Percentiles rank a stretch among this genome's conserved stretches.
Evolutionary conservation across 1,140 invertebrate genomes (phyloP).

Genomic region (Drosophila ohnishii): DNA sequence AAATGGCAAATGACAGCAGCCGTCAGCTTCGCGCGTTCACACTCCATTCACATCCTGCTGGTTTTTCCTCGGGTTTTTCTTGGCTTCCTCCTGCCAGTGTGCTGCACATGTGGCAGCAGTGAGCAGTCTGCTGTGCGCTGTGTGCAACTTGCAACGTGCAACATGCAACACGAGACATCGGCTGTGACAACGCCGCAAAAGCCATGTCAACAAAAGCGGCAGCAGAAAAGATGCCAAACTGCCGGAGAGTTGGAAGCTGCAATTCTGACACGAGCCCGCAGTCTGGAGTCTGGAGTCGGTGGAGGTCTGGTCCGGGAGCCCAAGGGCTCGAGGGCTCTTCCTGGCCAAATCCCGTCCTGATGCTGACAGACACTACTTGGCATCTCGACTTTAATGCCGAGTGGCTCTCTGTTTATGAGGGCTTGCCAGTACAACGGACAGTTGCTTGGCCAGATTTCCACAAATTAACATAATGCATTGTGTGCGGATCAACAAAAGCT

Average conservation of each 20-base stretch:
- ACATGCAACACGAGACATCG: conserved; percentile 72
- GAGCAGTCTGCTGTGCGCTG: background rate
- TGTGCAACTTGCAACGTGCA: conserved; percentile 34
- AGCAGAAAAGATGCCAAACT: conserved; percentile 47
- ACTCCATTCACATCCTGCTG: conserved; percentile 36
- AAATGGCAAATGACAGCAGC: conserved; percentile 69
- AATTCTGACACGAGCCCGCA: conserved; percentile 37
- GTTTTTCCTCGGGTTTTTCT: conserved; percentile 13
- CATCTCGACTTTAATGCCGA: conserved; percentile 64
- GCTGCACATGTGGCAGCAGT: conserved; percentile 32
- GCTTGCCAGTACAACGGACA: conserved; percentile 19
- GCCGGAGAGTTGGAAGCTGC: conserved; percentile 34
- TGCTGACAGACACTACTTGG: conserved; percentile 58
- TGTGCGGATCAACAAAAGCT: conserved; percentile 33
- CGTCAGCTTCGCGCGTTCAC: conserved; percentile 59
- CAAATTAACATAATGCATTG: conserved; percentile 48
- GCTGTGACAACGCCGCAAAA: conserved; percentile 74
- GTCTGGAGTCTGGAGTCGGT: background rate
- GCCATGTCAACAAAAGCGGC: conserved; percentile 74
- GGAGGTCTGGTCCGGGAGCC: conserved; percentile 8
- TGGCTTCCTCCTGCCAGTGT: background rate
- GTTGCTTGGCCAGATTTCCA: conserved; percentile 33
- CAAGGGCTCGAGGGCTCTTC: conserved; percentile 25
- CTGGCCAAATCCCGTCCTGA: conserved; percentile 48
- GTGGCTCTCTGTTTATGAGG: conserved; percentile 41